Evolutionary conservation across 1,140 invertebrate genomes (phyloP).

Genomic region (Drosophila serrata): DNA sequence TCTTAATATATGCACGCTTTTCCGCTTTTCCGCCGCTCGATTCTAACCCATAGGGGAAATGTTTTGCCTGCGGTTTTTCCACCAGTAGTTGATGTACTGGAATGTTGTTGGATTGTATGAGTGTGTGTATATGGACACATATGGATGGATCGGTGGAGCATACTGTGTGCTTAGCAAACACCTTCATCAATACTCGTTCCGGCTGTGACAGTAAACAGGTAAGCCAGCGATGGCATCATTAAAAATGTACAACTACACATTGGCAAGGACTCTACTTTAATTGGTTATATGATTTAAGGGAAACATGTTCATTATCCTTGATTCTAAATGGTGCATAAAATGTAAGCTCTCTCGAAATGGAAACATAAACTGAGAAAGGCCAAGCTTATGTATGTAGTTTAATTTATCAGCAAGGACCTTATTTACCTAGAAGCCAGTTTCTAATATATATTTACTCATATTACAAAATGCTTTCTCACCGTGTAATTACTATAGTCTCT

Average conservation of each 20-base stretch:
- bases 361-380: background rate
- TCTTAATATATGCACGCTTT: conserved; percentile 75
- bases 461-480: background rate
- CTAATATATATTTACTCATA: background rate
- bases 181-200: conserved; percentile 54
- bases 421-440: background rate
- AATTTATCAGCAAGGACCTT: background rate
- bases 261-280: background rate
- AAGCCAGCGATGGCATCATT: conserved; percentile 34
- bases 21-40: conserved; percentile 12
- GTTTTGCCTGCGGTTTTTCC: conserved; percentile 42
- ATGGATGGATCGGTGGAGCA: conserved; percentile 14
- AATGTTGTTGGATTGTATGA: conserved; percentile 39
- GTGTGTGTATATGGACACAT: background rate
- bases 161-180: conserved; percentile 20
- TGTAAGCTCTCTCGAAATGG: background rate
- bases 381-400: background rate
- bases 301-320: background rate
- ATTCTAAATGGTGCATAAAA: background rate
- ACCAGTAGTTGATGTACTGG: conserved; percentile 38
- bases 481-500: conserved; percentile 7
- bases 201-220: conserved; percentile 30
- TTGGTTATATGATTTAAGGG: background rate
- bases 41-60: conserved; percentile 11
- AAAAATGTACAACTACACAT: conserved; percentile 24